Percentiles rank a stretch among this genome's conserved stretches.
Conservation (phyloP, 2,888 invertebrate genomes). For the Sarcophaga variegata region DNA sequence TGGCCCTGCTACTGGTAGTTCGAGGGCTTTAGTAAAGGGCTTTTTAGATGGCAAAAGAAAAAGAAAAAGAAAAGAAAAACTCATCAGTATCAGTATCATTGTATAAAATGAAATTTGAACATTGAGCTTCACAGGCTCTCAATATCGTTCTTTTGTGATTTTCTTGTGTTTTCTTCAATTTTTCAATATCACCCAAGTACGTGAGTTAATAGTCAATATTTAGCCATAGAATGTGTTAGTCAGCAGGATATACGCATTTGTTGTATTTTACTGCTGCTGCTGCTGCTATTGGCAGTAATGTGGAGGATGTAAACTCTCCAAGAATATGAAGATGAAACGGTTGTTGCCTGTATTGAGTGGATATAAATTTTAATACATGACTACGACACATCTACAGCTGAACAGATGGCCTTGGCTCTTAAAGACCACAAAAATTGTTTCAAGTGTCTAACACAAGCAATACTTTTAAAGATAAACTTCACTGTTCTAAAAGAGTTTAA, state of each 20-base stretch:
- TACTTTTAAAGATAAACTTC: too few species aligned
- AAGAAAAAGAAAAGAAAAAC: not conserved
- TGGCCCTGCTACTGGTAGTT: not conserved
- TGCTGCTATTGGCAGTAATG: not conserved
- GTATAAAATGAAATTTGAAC: slow-evolving; percentile 43
- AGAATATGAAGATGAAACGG: not conserved
- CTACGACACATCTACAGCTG: too few species aligned
- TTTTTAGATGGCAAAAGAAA: not conserved
- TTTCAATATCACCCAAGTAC: slow-evolving; percentile 35
- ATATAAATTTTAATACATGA: too few species aligned
- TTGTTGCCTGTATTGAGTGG: too few species aligned
- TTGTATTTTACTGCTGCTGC: not conserved
- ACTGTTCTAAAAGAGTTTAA: too few species aligned
- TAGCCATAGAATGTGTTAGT: not conserved
- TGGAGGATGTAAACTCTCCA: not conserved
- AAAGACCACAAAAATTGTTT: too few species aligned
- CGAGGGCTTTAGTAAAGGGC: not conserved
- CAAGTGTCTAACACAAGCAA: too few species aligned
- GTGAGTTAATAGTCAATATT: slow-evolving; percentile 13
- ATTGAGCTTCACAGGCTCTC: not conserved
- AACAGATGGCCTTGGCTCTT: too few species aligned
- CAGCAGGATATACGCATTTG: not conserved
- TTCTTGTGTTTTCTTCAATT: not conserved
- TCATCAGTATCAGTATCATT: slow-evolving; percentile 55
- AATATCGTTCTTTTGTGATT: not conserved